A percentile compares a stretch with the other conserved stretches of the same genome.
These are phyloP conservation scores for Varroa destructor DNA, from an alignment of 1,140 invertebrate species.

Conservation along the genomic window DNA sequence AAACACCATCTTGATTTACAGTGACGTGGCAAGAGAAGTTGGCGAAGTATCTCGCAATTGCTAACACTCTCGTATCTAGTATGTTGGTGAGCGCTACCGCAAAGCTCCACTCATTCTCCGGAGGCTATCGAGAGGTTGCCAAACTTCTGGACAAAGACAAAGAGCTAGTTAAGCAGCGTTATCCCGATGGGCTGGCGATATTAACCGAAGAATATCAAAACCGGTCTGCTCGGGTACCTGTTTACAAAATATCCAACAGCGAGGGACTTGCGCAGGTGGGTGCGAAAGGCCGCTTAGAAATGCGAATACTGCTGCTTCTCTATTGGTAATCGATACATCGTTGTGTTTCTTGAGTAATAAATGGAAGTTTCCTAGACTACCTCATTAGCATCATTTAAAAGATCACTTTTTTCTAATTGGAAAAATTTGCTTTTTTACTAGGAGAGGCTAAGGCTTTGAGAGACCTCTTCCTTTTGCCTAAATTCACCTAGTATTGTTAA, in stretches of 20 bases:
- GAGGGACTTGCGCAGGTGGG: constrained; percentile 23
- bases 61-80: constrained; percentile 60
- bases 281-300: neutral
- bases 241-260: constrained; percentile 7
- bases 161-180: constrained; percentile 22
- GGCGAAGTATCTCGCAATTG: constrained; percentile 46
- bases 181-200: constrained; percentile 17
- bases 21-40: constrained; percentile 35
- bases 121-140: constrained; percentile 83
- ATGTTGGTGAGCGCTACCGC: constrained; percentile 71
- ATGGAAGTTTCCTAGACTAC: too few species aligned
- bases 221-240: neutral
- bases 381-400: too few species aligned
- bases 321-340: too few species aligned
- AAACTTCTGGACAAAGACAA: constrained; percentile 39
- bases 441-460: too few species aligned
- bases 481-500: too few species aligned
- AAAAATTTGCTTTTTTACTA: too few species aligned
- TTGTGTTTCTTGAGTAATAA: too few species aligned
- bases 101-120: constrained; percentile 69
- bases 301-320: too few species aligned
- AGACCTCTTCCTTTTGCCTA: too few species aligned
- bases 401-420: too few species aligned
- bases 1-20: neutral
- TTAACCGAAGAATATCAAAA: constrained; percentile 22